These are phyloP conservation scores for Oopsacas minuta DNA, from an alignment of 37 sponge, comb jelly and placozoan genomes.

Conservation along the genomic window DNA sequence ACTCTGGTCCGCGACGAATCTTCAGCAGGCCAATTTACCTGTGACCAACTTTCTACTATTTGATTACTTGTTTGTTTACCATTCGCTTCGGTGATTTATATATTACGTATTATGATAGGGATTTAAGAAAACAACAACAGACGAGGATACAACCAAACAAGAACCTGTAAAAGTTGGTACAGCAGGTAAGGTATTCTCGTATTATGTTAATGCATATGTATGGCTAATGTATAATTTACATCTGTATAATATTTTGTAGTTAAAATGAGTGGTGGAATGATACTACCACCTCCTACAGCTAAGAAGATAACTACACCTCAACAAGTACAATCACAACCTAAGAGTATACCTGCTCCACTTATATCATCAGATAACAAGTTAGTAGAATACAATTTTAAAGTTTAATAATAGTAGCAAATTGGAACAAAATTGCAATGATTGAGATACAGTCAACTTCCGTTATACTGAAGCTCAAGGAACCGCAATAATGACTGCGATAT, in stretches of 20 bases:
- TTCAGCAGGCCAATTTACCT: no score
- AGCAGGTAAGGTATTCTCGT: background rate
- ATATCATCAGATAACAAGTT: background rate
- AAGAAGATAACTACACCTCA: slow-evolving; percentile 10
- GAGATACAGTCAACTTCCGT: no score
- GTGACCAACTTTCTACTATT: no score
- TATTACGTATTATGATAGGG: background rate
- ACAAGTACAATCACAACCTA: background rate
- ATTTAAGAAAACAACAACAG: background rate
- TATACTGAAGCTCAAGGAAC: no score
- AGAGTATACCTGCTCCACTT: background rate
- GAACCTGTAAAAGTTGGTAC: background rate
- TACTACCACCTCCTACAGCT: background rate
- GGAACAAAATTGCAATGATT: no score
- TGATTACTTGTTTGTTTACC: no score
- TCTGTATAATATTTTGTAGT: background rate
- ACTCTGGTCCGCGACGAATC: no score
- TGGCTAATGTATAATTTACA: no score
- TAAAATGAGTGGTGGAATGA: slow-evolving; percentile 9
- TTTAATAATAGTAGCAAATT: no score
- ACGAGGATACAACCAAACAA: background rate
- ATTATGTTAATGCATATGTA: no score
- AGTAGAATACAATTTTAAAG: no score
- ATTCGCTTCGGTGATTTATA: background rate
- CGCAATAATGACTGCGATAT: no score